A percentile compares a stretch with the other conserved stretches of the same genome.
Evolutionary conservation across 92 coral and sea anemone species (phyloP).

Genomic region (Parazoanthus darwini): DNA sequence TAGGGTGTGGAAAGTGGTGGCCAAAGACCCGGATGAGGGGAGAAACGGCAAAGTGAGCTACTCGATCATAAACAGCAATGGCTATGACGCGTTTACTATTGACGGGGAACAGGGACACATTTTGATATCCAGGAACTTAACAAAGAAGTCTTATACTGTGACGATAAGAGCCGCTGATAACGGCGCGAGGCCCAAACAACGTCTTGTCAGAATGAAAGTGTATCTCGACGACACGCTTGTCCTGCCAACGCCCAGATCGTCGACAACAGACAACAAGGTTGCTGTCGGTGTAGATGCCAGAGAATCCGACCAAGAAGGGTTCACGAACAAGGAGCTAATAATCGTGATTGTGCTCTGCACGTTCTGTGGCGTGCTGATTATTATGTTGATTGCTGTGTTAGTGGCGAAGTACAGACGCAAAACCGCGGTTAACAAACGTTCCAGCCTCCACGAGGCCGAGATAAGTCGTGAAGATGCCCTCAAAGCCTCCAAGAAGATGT

Average conservation of each 20-base stretch:
- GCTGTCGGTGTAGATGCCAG: constrained; percentile 46
- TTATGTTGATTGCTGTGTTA: constrained; percentile 56
- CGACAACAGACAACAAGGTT: constrained; percentile 25
- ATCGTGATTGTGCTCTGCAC: constrained; percentile 72
- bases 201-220: constrained; percentile 55
- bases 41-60: constrained; percentile 66
- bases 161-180: constrained; percentile 73
- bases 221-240: constrained; percentile 35
- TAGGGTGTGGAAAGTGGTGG: constrained; percentile 62
- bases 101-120: constrained; percentile 70
- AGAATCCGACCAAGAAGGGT: constrained; percentile 46
- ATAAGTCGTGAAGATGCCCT: constrained; percentile 85
- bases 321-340: constrained; percentile 66
- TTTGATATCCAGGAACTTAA: constrained; percentile 55
- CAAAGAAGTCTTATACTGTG: constrained; percentile 52
- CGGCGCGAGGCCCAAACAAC: constrained; percentile 50
- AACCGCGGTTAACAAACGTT: constrained; percentile 49
- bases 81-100: constrained; percentile 62
- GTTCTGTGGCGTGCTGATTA: constrained; percentile 54
- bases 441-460: constrained; percentile 77
- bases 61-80: constrained; percentile 63
- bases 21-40: constrained; percentile 72
- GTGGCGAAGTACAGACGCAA: constrained; percentile 58
- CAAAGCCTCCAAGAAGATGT: constrained; percentile 89
- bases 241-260: neutral